These are phyloP conservation scores for Ciconia stormi DNA, from an alignment of 2,113 vertebrate species.

Conservation along the genomic window DNA sequence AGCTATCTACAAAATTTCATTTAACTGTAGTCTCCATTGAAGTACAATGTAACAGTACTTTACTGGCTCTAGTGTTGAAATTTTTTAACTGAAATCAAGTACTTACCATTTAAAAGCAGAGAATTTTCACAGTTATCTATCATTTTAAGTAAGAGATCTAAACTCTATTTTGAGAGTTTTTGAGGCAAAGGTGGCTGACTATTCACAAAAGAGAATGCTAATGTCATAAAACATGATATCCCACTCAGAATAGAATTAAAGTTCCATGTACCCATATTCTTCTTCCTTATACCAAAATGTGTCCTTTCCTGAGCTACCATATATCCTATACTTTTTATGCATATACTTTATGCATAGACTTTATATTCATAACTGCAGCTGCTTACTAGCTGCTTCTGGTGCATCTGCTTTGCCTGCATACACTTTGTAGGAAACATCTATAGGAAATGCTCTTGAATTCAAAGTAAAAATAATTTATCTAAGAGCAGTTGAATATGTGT, in stretches of 20 bases:
- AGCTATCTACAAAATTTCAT: neutral
- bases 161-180: neutral
- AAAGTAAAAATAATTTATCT: neutral
- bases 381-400: neutral
- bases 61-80: neutral
- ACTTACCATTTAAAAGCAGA: neutral
- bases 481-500: neutral
- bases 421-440: neutral
- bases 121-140: neutral
- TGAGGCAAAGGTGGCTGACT: neutral
- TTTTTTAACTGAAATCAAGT: neutral
- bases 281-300: neutral
- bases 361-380: neutral
- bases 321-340: neutral
- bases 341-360: too few relatives aligned
- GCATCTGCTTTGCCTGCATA: neutral
- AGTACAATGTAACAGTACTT: neutral
- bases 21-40: neutral
- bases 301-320: neutral
- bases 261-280: neutral
- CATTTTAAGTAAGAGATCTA: neutral
- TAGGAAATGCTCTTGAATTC: neutral
- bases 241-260: neutral
- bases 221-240: neutral
- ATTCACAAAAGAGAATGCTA: neutral